phyloP scores from a whole-genome alignment of 2,797 vertebrate species.

The Pseudomugil tenellus region DNA sequence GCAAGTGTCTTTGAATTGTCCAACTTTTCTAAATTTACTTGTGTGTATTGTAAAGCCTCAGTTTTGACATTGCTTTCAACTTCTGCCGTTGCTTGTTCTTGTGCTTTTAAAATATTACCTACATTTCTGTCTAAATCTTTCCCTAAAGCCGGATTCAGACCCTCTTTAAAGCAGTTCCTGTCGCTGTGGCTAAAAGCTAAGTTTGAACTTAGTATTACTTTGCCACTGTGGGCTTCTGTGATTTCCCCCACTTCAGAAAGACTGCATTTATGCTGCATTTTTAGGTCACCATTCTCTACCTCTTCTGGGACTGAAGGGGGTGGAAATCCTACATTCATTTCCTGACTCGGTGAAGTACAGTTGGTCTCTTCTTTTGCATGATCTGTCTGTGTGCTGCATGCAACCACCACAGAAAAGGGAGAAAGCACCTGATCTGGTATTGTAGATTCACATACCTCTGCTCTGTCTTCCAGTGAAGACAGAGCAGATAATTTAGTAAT shows the following conservation, averaged over 20 bases:
- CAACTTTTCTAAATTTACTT: slow-evolving; percentile 16
- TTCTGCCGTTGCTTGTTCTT: slow-evolving; percentile 26
- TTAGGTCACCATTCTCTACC: slow-evolving; percentile 52
- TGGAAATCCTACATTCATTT: slow-evolving; percentile 57
- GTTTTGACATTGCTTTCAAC: slow-evolving; percentile 23
- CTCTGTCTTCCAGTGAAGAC: slow-evolving; percentile 54
- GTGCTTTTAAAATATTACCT: slow-evolving; percentile 26
- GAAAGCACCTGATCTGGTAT: slow-evolving; percentile 39
- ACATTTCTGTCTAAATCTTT: slow-evolving; percentile 25
- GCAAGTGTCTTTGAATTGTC: slow-evolving; percentile 39
- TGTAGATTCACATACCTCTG: slow-evolving; percentile 35
- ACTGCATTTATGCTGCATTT: slow-evolving; percentile 35
- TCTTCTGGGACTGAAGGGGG: slow-evolving; percentile 26
- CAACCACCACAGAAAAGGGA: slow-evolving; percentile 1
- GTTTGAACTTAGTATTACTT: slow-evolving; percentile 25
- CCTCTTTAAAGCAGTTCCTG: slow-evolving; percentile 31
- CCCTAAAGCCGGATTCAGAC: slow-evolving; percentile 7
- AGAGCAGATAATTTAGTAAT: slow-evolving; percentile 44
- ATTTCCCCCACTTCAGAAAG: slow-evolving; percentile 29
- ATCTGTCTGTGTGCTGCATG: slow-evolving; percentile 2
- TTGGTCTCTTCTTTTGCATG: slow-evolving; percentile 40
- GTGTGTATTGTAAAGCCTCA: slow-evolving; percentile 21
- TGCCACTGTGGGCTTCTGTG: slow-evolving; percentile 19
- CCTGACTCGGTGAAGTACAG: slow-evolving; percentile 31
- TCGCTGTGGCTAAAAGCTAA: slow-evolving; percentile 13